Percentiles rank a stretch among this genome's conserved stretches.
Conservation (phyloP, 2,797 vertebrate species). For the Poliocrania exsul region DNA sequence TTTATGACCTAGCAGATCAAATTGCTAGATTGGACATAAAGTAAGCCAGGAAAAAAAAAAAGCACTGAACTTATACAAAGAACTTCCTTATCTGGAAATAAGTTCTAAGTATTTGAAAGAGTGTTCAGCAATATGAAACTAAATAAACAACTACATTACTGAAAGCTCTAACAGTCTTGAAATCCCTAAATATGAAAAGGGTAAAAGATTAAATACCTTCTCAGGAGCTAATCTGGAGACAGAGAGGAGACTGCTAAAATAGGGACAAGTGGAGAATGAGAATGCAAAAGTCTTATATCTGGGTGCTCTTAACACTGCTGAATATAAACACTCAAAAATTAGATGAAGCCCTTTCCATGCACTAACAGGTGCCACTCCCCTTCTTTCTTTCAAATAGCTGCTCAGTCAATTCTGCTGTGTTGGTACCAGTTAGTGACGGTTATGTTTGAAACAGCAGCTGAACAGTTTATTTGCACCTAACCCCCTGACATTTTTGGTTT, state of each 20-base stretch:
- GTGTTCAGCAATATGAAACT: background rate
- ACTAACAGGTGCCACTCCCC: conserved; percentile 24
- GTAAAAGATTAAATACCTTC: background rate
- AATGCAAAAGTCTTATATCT: background rate
- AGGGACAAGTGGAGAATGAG: background rate
- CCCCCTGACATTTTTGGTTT: background rate
- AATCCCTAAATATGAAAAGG: background rate
- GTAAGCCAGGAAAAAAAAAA: background rate
- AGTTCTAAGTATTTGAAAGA: background rate
- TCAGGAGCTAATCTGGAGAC: background rate
- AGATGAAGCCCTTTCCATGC: background rate
- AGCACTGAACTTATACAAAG: background rate
- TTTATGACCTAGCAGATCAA: background rate
- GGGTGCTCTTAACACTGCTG: background rate
- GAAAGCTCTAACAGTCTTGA: background rate
- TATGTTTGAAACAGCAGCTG: conserved; percentile 29
- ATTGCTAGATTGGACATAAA: background rate
- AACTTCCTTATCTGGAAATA: background rate
- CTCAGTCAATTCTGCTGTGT: background rate
- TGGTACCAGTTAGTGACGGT: background rate
- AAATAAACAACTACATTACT: background rate
- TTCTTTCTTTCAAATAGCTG: conserved; percentile 5
- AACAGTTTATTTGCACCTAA: conserved; percentile 16
- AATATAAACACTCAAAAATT: conserved; percentile 14
- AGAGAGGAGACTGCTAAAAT: background rate